These are phyloP conservation scores for Platycercus adscitus DNA, from an alignment of 2,113 vertebrate genomes.

Conservation along the genomic window DNA sequence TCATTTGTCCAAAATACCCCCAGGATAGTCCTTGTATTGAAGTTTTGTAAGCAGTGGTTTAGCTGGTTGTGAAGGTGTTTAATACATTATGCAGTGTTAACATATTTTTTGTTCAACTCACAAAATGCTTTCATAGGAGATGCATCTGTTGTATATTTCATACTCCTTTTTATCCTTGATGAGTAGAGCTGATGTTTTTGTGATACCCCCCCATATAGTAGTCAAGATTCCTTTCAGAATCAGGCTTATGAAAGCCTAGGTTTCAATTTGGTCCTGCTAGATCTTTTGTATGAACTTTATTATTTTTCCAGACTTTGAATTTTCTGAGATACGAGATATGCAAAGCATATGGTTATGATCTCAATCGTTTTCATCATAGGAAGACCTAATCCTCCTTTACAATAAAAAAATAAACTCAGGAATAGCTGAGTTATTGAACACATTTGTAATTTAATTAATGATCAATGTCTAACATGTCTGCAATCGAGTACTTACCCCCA, in stretches of 20 bases:
- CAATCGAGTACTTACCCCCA: conserved; percentile 21
- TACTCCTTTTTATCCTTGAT: background rate
- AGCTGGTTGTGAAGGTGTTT: background rate
- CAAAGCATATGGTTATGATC: background rate
- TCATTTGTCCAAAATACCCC: background rate
- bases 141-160: background rate
- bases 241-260: background rate
- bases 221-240: background rate
- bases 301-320: background rate
- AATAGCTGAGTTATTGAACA: conserved; percentile 56
- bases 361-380: background rate
- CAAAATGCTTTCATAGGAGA: background rate
- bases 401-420: conserved; percentile 33
- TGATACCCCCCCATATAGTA: accelerated
- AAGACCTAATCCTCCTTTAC: conserved; percentile 10
- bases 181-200: background rate
- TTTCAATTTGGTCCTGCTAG: background rate
- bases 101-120: background rate
- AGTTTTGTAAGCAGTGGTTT: background rate
- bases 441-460: conserved; percentile 57
- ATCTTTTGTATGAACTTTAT: background rate
- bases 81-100: background rate
- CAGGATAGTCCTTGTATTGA: background rate
- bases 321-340: background rate
- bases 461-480: conserved; percentile 52